A percentile compares a stretch with the other conserved stretches of the same genome.
Conservation (phyloP, 2,797 vertebrate genomes). For the Peromyscus attwateri region DNA sequence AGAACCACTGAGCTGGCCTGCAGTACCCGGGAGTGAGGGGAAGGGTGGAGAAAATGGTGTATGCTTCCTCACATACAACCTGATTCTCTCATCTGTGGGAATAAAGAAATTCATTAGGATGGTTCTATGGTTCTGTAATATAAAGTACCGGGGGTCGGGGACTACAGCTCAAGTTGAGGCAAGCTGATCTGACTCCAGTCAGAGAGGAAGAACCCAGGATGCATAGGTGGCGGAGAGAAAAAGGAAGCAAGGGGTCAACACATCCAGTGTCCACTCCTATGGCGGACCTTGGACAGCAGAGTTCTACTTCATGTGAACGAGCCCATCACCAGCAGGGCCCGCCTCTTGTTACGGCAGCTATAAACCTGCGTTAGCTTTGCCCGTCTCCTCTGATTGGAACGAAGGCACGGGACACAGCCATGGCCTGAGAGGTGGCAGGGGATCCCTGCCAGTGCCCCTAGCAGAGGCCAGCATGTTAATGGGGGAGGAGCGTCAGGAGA, state of each 20-base stretch:
- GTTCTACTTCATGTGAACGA: not conserved
- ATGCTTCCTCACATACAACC: not conserved
- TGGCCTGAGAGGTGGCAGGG: not conserved
- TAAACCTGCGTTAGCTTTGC: not conserved
- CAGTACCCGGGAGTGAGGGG: not conserved
- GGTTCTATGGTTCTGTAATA: not conserved
- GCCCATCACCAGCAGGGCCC: not conserved
- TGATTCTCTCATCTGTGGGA: not conserved
- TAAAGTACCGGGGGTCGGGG: not conserved
- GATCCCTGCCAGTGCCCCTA: not conserved
- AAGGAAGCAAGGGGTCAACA: not conserved
- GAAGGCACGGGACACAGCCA: not conserved
- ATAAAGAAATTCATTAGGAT: not conserved
- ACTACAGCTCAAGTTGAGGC: not conserved
- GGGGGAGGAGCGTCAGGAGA: not conserved
- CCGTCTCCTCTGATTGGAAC: not conserved
- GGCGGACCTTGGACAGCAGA: not conserved
- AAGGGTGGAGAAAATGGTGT: not conserved
- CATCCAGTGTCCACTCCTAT: not conserved
- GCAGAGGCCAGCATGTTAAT: not conserved
- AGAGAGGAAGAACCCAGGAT: not conserved
- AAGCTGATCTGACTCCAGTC: not conserved
- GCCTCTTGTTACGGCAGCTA: not conserved
- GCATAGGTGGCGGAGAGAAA: not conserved
- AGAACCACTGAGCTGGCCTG: not conserved